A percentile compares a stretch with the other conserved stretches of the same genome.
Evolutionary conservation across 2,113 vertebrate genomes (phyloP).

Genomic region (Macroglossus sobrinus): DNA sequence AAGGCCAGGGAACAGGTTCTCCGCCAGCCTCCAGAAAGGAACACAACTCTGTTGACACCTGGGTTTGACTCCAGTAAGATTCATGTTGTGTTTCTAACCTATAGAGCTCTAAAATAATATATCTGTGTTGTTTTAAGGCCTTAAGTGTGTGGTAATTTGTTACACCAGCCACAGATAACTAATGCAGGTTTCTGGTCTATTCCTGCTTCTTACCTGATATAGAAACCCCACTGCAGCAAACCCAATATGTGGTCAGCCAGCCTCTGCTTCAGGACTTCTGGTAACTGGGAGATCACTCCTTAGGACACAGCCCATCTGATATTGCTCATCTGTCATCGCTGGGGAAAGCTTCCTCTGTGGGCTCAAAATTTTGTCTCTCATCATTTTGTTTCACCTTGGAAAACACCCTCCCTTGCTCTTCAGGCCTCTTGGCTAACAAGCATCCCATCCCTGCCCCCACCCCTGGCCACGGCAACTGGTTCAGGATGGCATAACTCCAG

Average conservation of each 20-base stretch:
- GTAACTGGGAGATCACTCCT: neutral
- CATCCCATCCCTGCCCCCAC: fast-evolving
- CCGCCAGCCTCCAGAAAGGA: neutral
- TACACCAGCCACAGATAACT: neutral
- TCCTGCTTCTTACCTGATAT: neutral
- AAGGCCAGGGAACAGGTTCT: neutral
- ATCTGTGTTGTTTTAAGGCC: neutral
- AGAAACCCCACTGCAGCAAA: neutral
- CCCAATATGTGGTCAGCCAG: neutral
- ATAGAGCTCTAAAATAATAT: neutral
- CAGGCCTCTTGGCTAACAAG: neutral
- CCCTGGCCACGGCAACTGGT: neutral
- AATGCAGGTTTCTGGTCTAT: neutral
- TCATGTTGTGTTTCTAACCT: neutral
- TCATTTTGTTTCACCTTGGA: neutral
- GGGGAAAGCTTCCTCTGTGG: neutral
- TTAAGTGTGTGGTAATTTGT: neutral
- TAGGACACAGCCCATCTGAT: no score
- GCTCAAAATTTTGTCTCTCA: neutral
- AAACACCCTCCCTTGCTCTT: neutral
- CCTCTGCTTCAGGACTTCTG: neutral
- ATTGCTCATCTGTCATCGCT: neutral
- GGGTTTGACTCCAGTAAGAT: neutral
- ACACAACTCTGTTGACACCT: neutral
- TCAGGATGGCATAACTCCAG: neutral